These are phyloP conservation scores for Hydrophis major DNA, from an alignment of 2,797 vertebrate species.

Conservation along the genomic window DNA sequence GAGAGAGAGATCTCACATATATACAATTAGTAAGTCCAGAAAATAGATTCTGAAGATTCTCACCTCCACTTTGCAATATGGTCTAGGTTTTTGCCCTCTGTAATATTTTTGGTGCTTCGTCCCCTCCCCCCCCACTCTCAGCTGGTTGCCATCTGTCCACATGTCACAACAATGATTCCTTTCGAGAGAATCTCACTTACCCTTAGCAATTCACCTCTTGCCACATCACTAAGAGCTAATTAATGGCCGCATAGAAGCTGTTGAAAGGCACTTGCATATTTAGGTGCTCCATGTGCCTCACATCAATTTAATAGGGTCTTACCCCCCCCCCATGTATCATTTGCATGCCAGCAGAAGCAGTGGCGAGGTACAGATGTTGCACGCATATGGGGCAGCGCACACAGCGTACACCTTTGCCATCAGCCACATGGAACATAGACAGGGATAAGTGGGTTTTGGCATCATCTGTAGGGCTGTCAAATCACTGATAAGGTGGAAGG, in stretches of 20 bases:
- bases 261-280: slow-evolving; percentile 12
- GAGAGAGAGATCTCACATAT: not conserved
- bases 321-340: not conserved
- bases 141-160: slow-evolving; percentile 12
- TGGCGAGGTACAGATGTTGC: slow-evolving; percentile 5
- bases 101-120: not conserved
- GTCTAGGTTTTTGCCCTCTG: not conserved
- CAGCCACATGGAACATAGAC: not conserved
- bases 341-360: not conserved
- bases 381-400: not conserved
- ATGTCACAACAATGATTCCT: slow-evolving; percentile 3
- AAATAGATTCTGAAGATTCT: not conserved
- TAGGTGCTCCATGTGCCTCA: not conserved
- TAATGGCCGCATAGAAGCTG: not conserved
- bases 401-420: not conserved
- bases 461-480: slow-evolving; percentile 3
- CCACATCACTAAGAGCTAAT: not conserved
- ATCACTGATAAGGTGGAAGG: not conserved
- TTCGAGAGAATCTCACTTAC: not conserved
- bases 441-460: slow-evolving; percentile 7
- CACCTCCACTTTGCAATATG: not conserved
- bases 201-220: slow-evolving; percentile 11
- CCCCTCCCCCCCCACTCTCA: not conserved
- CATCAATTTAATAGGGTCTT: slow-evolving; percentile 14
- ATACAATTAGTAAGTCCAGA: not conserved